Evolutionary conservation across 2,888 invertebrate species (phyloP).

Genomic region (Coelinius sp.): DNA sequence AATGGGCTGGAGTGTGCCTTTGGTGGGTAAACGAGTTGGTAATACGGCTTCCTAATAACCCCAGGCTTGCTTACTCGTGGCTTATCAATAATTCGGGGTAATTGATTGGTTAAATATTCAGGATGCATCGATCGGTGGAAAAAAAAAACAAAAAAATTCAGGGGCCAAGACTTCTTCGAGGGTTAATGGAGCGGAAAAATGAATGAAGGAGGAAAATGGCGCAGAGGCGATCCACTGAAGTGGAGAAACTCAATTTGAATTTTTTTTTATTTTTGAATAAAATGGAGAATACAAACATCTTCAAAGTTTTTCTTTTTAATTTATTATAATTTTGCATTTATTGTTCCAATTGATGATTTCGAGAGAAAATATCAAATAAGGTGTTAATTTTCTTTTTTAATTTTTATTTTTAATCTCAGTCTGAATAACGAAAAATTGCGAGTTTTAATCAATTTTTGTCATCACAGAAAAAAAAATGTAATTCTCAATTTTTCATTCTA

Average conservation of each 20-base stretch:
- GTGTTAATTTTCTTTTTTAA: too few relatives aligned
- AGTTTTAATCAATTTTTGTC: too few relatives aligned
- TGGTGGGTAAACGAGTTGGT: not conserved
- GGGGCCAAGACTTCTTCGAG: not conserved
- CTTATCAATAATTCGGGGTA: constrained; percentile 26
- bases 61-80: not conserved
- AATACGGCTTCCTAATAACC: constrained; percentile 15
- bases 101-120: constrained; percentile 17
- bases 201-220: not conserved
- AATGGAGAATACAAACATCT: not conserved
- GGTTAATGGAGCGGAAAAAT: not conserved
- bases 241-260: not conserved
- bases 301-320: too few relatives aligned
- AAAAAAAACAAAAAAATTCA: too few relatives aligned
- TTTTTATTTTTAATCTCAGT: too few relatives aligned
- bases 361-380: too few relatives aligned
- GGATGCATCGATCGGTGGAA: not conserved
- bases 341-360: too few relatives aligned
- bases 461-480: not conserved
- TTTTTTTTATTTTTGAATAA: not conserved
- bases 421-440: too few relatives aligned
- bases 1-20: not conserved
- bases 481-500: too few relatives aligned
- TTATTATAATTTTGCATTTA: too few relatives aligned
- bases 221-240: not conserved